Evolutionary conservation across 2,113 vertebrate species (phyloP), one percentile per base, ranked within the genome.

Genomic region (Callopanchax toddi): DNA sequence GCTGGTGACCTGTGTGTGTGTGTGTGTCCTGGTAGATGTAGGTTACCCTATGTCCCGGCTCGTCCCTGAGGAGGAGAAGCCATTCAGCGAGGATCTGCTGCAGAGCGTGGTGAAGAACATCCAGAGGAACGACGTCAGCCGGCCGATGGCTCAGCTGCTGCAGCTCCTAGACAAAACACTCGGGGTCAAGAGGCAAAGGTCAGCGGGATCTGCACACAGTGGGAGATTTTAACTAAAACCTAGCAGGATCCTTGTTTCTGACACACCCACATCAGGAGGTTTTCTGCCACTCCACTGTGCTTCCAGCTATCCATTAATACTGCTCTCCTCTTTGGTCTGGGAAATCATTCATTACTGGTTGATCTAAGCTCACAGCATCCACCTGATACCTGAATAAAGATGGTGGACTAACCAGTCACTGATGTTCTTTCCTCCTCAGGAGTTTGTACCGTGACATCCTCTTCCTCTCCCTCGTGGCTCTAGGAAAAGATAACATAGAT

Each of bases 371-470:
- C n/a, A n/a, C n/a, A n/a, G n/a, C n/a, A n/a, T n/a, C n/a, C n/a
- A n/a, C n/a, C n/a, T n/a, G n/a, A n/a, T n/a, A n/a, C n/a, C n/a
- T n/a, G n/a, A n/a, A n/a, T n/a, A n/a, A n/a, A n/a, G n/a, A n/a
- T n/a, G n/a, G n/a, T n/a, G n/a, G n/a, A 42, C 16, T 4, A 32
- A 6, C 10, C 6, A 37, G 12, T 37, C 36, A 44, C n/a, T 44
- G 6, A 11, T 34, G 10, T 20, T 6, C 11, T 40, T 45, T 20
- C 29, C 49, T 48, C 42, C 84, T 34, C 84, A 99, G 97, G 94
- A 99, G 97, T 86, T 92, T 99, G 75, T 99, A 99, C 86, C 92
- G 97, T 90, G 97, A 99, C 87, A 93, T 99, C 87, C 83, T 99
- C 0, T 99, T 99, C 89, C 93, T 99, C 68, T 96, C 95, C 12